Evolutionary conservation across 1,140 invertebrate species (phyloP).

Genomic region (Drosophila equinoxialis): DNA sequence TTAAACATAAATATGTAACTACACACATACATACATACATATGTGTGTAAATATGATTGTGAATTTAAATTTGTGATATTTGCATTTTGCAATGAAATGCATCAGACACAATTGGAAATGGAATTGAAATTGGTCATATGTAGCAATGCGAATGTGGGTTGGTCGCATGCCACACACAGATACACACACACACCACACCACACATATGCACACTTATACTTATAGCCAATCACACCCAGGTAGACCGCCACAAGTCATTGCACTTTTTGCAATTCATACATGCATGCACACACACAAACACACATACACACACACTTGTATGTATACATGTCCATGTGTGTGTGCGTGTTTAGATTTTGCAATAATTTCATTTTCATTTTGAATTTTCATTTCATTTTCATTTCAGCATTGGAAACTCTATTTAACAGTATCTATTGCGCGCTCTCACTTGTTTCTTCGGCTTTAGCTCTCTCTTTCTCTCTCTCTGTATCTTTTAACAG

Average conservation of each 20-base stretch:
- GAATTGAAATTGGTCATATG: constrained; percentile 53
- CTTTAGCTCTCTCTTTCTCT: not conserved
- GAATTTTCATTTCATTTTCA: constrained; percentile 73
- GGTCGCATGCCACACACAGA: constrained; percentile 46
- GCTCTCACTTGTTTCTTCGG: not conserved
- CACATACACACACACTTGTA: constrained; percentile 4
- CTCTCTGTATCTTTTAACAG: not conserved
- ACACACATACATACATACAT: not conserved
- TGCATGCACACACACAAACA: constrained; percentile 16
- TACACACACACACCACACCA: constrained; percentile 2
- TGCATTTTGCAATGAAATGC: constrained; percentile 51
- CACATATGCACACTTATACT: not conserved
- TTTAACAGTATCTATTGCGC: not conserved
- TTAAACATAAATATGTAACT: not conserved
- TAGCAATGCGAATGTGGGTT: constrained; percentile 51
- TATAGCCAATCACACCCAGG: constrained; percentile 13
- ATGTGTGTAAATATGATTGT: constrained; percentile 3
- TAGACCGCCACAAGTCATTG: constrained; percentile 61
- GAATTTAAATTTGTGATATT: constrained; percentile 28
- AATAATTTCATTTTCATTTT: constrained; percentile 78
- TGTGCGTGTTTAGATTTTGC: constrained; percentile 74
- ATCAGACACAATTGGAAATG: constrained; percentile 32
- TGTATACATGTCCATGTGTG: not conserved
- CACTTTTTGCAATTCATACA: constrained; percentile 52
- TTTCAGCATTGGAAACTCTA: constrained; percentile 51